Conservation (phyloP, 2,113 vertebrate genomes). For the Vanacampus margaritifer region DNA sequence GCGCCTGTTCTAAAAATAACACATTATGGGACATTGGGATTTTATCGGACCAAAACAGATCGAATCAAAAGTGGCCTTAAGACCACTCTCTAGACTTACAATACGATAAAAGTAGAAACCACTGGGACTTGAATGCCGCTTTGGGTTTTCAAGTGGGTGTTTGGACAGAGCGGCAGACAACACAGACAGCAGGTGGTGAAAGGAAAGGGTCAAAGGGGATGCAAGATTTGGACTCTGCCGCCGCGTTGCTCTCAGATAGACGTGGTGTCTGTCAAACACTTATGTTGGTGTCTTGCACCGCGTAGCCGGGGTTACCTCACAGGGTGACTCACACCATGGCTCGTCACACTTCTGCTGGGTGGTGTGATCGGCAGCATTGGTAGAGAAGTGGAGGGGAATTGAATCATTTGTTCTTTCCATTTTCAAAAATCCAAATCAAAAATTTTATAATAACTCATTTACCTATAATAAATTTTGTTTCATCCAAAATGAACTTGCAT, state of each 20-base stretch:
- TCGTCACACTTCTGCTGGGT: constrained; percentile 30
- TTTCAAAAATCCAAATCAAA: no score
- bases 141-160: neutral
- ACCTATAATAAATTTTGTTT: no score
- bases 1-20: no score
- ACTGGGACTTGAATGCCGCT: neutral
- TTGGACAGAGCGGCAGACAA: constrained; percentile 5
- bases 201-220: constrained; percentile 28
- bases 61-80: neutral
- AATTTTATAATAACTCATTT: no score
- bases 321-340: constrained; percentile 45
- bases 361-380: constrained; percentile 23
- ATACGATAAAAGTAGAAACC: neutral
- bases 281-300: constrained; percentile 28
- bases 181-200: constrained; percentile 50
- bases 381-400: constrained; percentile 4
- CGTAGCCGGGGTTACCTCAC: constrained; percentile 49
- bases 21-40: no score
- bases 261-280: constrained; percentile 47
- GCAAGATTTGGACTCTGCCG: constrained; percentile 41
- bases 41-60: no score
- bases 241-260: constrained; percentile 41
- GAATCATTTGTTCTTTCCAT: neutral
- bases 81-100: neutral
- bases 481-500: no score